Percentiles rank a stretch among this genome's conserved stretches.
Evolutionary conservation across 2,797 vertebrate species (phyloP).

Genomic region (Anomalospiza imberbis): DNA sequence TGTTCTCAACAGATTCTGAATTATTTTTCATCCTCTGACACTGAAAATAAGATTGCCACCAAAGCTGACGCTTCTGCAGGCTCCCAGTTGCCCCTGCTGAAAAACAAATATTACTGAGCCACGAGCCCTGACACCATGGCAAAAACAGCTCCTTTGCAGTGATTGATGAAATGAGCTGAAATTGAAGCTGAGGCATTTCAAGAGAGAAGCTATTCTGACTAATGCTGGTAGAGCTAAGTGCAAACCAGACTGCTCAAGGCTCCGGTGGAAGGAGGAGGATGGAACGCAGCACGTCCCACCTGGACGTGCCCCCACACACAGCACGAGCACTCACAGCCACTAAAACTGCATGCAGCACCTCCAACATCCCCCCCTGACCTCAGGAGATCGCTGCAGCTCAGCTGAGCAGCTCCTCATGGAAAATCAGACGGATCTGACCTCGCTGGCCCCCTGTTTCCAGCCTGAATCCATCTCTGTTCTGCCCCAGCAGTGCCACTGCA

Average conservation of each 20-base stretch:
- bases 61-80: background rate
- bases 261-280: fast-evolving
- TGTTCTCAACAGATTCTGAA: slow-evolving; percentile 1
- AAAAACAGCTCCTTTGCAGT: background rate
- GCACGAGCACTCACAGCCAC: background rate
- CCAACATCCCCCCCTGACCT: background rate
- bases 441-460: background rate
- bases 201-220: background rate
- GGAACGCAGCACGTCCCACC: background rate
- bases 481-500: background rate
- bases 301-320: background rate
- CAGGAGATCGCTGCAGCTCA: background rate
- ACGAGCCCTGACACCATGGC: background rate
- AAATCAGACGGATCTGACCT: background rate
- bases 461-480: background rate
- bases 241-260: background rate
- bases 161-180: background rate
- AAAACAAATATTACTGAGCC: background rate
- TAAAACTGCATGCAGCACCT: background rate
- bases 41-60: background rate
- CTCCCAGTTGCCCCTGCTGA: background rate
- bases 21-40: slow-evolving; percentile 35
- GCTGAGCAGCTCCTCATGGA: background rate
- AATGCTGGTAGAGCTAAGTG: fast-evolving
- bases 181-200: background rate